phyloP scores from a whole-genome alignment of 92 coral and sea anemone species.

The Paramuricea clavata region DNA sequence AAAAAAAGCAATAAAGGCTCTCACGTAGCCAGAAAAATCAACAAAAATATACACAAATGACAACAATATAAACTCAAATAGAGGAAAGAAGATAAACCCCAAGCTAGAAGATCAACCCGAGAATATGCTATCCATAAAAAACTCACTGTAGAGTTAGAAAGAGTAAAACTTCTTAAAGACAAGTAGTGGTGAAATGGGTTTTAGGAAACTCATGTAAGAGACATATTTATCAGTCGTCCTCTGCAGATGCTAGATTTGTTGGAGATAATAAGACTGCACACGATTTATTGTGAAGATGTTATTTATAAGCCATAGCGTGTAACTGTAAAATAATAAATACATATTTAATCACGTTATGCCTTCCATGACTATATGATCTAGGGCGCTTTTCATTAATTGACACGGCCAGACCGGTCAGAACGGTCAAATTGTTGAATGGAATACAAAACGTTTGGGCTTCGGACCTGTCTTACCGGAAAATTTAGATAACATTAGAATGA shows the following conservation, averaged over 20 bases:
- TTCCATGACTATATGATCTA: background rate
- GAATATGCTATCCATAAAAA: background rate
- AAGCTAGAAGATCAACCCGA: background rate
- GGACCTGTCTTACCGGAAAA: no score
- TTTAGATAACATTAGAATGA: no score
- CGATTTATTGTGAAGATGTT: constrained; percentile 1
- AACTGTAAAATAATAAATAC: background rate
- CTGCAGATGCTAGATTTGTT: background rate
- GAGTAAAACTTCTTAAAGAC: background rate
- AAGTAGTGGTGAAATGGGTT: background rate
- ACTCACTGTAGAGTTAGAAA: background rate
- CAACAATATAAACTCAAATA: background rate
- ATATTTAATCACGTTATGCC: background rate
- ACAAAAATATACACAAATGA: background rate
- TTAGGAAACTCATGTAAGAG: background rate
- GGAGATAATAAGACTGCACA: background rate
- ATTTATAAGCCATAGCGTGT: background rate
- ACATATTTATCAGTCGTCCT: background rate
- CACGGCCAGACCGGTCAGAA: no score
- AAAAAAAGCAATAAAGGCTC: background rate
- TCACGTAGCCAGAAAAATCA: background rate
- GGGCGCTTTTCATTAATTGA: no score
- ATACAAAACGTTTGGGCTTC: no score
- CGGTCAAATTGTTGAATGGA: no score
- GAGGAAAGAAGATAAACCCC: background rate